Evolutionary conservation across 2,113 vertebrate genomes (phyloP).

Genomic region (Shinisaurus crocodilurus): DNA sequence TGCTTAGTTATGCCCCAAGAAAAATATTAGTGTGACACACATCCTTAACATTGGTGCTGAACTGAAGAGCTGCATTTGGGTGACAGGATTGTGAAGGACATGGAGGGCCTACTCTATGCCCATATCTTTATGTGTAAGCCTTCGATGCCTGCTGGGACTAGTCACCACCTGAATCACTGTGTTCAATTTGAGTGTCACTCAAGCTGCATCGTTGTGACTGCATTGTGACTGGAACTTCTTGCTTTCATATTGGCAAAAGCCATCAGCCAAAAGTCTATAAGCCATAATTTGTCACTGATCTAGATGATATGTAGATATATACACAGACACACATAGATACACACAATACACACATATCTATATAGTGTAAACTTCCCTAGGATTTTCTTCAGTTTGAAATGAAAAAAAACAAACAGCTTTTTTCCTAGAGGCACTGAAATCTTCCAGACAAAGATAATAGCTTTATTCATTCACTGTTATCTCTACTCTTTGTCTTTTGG

Average conservation of each 20-base stretch:
- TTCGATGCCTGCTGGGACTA: too few species aligned
- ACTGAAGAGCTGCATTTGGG: too few species aligned
- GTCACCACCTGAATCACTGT: neutral
- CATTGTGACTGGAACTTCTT: neutral
- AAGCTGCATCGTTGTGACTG: too few species aligned
- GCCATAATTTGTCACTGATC: neutral
- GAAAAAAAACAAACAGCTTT: neutral
- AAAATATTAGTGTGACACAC: too few species aligned
- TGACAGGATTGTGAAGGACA: too few species aligned
- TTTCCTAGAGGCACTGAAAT: neutral
- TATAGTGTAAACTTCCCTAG: neutral
- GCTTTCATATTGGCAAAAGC: neutral
- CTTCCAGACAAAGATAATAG: constrained; percentile 22
- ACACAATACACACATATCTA: neutral
- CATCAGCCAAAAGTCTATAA: too few species aligned
- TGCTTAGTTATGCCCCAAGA: too few species aligned
- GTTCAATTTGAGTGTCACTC: neutral
- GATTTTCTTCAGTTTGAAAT: constrained; percentile 3
- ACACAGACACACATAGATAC: neutral
- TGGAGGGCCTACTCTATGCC: too few species aligned
- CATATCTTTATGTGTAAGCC: too few species aligned
- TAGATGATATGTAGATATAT: too few species aligned
- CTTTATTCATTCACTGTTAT: constrained; percentile 17
- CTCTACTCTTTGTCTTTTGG: constrained; percentile 46
- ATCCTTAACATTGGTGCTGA: too few species aligned